Conservation (phyloP, 2,797 vertebrate genomes). For the Sebastes oblongus region DNA sequence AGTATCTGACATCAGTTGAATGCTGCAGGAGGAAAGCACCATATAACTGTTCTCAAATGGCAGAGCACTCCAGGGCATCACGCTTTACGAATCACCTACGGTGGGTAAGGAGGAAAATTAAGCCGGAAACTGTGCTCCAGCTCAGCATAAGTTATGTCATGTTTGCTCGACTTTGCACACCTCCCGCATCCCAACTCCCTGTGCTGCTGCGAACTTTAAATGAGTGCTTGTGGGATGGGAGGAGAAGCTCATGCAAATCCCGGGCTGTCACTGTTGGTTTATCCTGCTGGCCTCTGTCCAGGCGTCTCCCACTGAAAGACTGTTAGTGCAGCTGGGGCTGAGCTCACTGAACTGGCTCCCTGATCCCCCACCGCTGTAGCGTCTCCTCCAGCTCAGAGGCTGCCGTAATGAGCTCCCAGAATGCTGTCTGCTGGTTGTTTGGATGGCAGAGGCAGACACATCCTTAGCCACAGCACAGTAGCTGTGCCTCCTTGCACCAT, state of each 20-base stretch:
- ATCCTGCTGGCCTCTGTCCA: constrained; percentile 52
- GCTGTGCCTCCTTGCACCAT: constrained; percentile 40
- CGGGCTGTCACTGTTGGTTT: constrained; percentile 64
- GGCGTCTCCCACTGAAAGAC: constrained; percentile 45
- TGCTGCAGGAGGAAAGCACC: constrained; percentile 23
- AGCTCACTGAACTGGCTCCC: constrained; percentile 69
- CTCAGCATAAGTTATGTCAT: constrained; percentile 35
- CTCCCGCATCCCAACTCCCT: constrained; percentile 42
- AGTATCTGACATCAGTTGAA: constrained; percentile 40
- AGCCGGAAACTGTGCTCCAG: constrained; percentile 9
- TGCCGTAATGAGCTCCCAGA: constrained; percentile 80
- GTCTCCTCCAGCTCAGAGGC: constrained; percentile 64
- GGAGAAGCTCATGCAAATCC: constrained; percentile 67
- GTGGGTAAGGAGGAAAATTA: constrained; percentile 2
- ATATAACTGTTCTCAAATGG: constrained; percentile 14
- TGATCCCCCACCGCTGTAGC: constrained; percentile 48
- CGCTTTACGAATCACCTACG: constrained; percentile 24
- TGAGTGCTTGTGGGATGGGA: constrained; percentile 51
- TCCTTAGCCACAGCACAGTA: constrained; percentile 54
- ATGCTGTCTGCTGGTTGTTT: constrained; percentile 72
- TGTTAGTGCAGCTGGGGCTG: constrained; percentile 61
- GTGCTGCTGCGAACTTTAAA: constrained; percentile 52
- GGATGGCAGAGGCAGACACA: constrained; percentile 50
- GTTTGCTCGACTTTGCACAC: constrained; percentile 43
- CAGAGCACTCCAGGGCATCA: constrained; percentile 7